A percentile compares a stretch with the other conserved stretches of the same genome.
Evolutionary conservation across 2,888 invertebrate species (phyloP).

Genomic region (Drosophila fungiperda): DNA sequence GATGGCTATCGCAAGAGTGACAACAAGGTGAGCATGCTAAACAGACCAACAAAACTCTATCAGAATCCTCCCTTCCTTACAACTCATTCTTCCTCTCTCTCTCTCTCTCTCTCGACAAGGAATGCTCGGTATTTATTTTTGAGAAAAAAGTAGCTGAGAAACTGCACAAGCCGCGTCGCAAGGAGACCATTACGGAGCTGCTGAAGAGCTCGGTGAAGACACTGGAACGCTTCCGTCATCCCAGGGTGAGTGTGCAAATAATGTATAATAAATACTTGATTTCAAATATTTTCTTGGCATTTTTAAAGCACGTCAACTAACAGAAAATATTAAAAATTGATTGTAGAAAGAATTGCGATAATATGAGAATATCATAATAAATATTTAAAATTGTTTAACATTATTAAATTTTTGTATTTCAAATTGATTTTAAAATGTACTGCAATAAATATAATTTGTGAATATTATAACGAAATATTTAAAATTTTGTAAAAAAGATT

Average conservation of each 20-base stretch:
- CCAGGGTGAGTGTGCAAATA: constrained; percentile 86
- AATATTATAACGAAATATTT: not conserved
- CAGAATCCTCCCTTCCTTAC: not conserved
- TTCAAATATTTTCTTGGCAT: constrained; percentile 3
- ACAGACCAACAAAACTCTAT: not conserved
- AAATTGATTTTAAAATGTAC: not conserved
- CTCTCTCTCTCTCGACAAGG: constrained; percentile 86
- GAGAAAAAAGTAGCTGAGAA: constrained; percentile 97
- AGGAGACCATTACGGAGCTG: constrained; percentile 96
- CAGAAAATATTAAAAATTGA: not conserved
- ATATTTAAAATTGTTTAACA: not conserved
- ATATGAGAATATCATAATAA: not conserved
- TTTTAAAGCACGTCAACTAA: not conserved
- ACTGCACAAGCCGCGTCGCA: constrained; percentile 95
- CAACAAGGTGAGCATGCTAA: constrained; percentile 90
- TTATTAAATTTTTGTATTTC: not conserved
- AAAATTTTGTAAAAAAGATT: not conserved
- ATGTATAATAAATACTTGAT: not conserved
- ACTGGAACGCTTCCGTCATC: constrained; percentile 93
- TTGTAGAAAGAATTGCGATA: not conserved
- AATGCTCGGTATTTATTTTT: constrained; percentile 96
- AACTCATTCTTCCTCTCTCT: not conserved
- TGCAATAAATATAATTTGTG: not conserved
- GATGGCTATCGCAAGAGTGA: constrained; percentile 95
- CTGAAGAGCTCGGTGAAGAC: constrained; percentile 92